Evolutionary conservation across 2,113 vertebrate species (phyloP), one percentile per base, ranked within the genome.

Genomic region (Leucopsar rothschildi): DNA sequence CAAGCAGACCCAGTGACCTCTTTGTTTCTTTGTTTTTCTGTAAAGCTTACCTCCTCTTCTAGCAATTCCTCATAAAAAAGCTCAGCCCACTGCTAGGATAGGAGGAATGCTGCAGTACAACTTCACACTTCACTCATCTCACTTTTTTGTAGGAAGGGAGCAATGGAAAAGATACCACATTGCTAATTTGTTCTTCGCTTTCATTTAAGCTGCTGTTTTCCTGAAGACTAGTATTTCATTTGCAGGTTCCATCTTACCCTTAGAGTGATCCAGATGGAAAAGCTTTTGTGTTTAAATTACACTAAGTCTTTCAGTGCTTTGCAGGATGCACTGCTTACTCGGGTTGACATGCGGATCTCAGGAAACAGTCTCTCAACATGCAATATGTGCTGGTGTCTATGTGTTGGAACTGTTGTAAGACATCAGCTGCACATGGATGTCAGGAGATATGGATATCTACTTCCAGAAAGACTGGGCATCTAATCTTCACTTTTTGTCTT

Each of bases 301-400:
- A 1, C 10, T 3, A 10, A 8, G 10, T 22, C n/a, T 88, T 69
- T 55, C 60, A n/a, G 59, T 47, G 29, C 50, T 83, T 88, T 86
- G 27, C 33, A 53, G 37, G 63, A 35, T 33, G 3, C 29, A 27
- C 53, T 57, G 31, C 50, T 86, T 72, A 33, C 11, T 78, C 9
- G 0, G 0, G 24, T 15, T 78, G 44, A 56, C 5, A 6, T 7
- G 25, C 2, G 6, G 70, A 40, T 76, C 40, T 69, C 55, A 82
- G 49, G n/a, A 86, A 78, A 42, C 9, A 75, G 15, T 49, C 25
- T 60, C 37, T 28, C 42, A 49, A 49, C 3, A 23, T 22, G 28
- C 2, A 16, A 16, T 21, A 21, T 0, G 0, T 5, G 2, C 47
- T 50, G 45, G 25, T 28, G 33, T 52, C 11, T 50, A 22, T 20